Evolutionary conservation across 2,888 invertebrate genomes (phyloP), one percentile per base, ranked within the genome.

Genomic region (Prenolepis imparis): DNA sequence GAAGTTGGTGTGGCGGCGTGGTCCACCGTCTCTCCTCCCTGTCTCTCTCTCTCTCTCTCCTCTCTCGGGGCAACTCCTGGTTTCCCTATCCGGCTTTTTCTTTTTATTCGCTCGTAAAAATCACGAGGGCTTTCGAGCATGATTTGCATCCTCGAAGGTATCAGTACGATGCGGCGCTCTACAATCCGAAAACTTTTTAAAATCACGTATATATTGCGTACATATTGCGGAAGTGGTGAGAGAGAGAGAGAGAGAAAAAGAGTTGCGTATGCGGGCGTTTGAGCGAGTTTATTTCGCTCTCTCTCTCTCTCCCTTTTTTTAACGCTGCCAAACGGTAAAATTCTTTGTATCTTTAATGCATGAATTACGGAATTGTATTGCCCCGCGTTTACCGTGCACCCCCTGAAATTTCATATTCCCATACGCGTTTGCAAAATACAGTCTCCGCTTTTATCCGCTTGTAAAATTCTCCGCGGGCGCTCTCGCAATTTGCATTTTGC

Each of bases 121-220:
- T 81, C 81, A 68, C 68, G 82, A 87, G 83, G 82, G 83, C 82
- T 64, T 75, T 55, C 73, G 73, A 82, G 83, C 83, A 70, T 68
- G 86, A 81, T 84, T 81, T 84, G 81, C 84, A 84, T 84, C 81
- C 73, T 81, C 84, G 73, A 75, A 75, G 78, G 78, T 78, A 78
- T 78, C 78, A 78, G 78, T 78, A 78, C 78, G 78, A 73, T 59
- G 78, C 78, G 78, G 74, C 78, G 78, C 74, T 78, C 72, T 73
- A 52, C 48, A 59, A 74, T 78, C 44, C 59, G 74, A 74, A 59
- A 78, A 73, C 78, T 78, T 78, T 78, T 78, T 78, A 78, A 78
- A 78, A 78, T 78, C 78, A 78, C 78, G 78, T 73, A 78, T 73
- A 78, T 78, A 78, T 78, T 78, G 78, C 78, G 78, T 73, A 78